Evolutionary conservation across 2,888 invertebrate species (phyloP), one percentile per base, ranked within the genome.

Genomic region (Drosophila anomalata): DNA sequence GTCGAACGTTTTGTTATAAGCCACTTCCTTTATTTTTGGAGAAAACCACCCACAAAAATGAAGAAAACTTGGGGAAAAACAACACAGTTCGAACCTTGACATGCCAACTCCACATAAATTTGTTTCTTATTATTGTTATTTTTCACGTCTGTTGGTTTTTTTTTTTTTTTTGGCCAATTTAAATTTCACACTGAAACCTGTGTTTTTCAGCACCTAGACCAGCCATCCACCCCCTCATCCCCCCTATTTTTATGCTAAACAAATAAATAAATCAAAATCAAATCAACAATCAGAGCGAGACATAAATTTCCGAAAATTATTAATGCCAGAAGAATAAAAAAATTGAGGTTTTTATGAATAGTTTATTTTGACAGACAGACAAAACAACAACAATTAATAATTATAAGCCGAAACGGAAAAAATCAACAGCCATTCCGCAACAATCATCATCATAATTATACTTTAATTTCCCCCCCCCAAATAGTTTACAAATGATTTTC

Each of bases 281-380:
- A 63, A 62, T 20, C 29, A 9, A 26, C 65, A 66, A 57, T 58
- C 39, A 54, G 55, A 29, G 20, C 29, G 9, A n/a, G n/a, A 26
- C 39, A 39, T 87, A 85, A 82, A 85, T 82, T 44, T 85, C 66
- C 57, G 53, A 12, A 61, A 75, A 81, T 81, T 87, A 85, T 84
- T 78, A 80, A 69, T 29, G 29, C 29, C 9, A 29, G 29, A 29
- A 2, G 9, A 29, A 29, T 29, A 9, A 9, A 29, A 29, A 29
- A 9, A 3, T 0, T 26, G 9, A 14, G 33, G 56, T 83, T 79
- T 58, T 51, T 69, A 71, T 77, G 61, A 39, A 67, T 75, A 62
- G 71, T 66, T 72, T 80, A 76, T 87, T 81, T 85, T 84, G 75
- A 76, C 71, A 78, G 56, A 33, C 55, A 44, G 36, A 44, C 48